Evolutionary conservation across 2,888 invertebrate species (phyloP).

Genomic region (Ceratothoa steindachneri): DNA sequence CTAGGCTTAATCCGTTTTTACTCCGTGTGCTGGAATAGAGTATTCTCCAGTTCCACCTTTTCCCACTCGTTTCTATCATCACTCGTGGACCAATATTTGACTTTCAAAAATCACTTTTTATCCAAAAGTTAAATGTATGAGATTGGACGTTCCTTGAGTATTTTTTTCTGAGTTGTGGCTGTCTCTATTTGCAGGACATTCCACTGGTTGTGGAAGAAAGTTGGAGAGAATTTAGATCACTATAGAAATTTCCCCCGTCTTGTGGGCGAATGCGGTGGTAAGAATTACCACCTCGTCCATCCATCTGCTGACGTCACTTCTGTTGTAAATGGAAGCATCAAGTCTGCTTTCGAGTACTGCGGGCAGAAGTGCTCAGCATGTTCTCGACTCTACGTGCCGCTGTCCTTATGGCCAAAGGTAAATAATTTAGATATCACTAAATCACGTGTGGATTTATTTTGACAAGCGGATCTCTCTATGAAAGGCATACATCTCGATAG

Average conservation of each 20-base stretch:
- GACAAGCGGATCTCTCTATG: too few relatives aligned
- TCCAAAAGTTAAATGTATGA: too few relatives aligned
- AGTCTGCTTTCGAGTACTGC: conserved; percentile 90
- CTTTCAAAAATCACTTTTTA: too few relatives aligned
- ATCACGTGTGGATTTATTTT: neutral
- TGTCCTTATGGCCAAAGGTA: conserved; percentile 74
- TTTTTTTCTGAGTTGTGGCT: too few relatives aligned
- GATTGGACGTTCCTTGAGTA: too few relatives aligned
- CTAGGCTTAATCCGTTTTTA: too few relatives aligned
- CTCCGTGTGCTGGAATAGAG: too few relatives aligned
- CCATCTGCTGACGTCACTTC: conserved; percentile 77
- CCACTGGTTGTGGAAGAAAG: conserved; percentile 85
- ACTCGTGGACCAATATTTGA: too few relatives aligned
- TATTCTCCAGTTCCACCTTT: too few relatives aligned
- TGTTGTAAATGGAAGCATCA: conserved; percentile 77
- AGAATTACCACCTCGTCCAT: conserved; percentile 97
- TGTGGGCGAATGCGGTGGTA: conserved; percentile 96
- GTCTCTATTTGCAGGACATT: conserved; percentile 75
- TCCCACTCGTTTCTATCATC: too few relatives aligned
- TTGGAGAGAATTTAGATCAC: conserved; percentile 76
- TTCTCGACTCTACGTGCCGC: conserved; percentile 92
- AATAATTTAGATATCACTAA: too few relatives aligned
- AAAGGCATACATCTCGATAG: too few relatives aligned
- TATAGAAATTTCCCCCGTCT: conserved; percentile 89
- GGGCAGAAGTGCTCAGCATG: conserved; percentile 99